Conservation (phyloP, 2,888 invertebrate species). For the Bruchidius siliquastri region DNA sequence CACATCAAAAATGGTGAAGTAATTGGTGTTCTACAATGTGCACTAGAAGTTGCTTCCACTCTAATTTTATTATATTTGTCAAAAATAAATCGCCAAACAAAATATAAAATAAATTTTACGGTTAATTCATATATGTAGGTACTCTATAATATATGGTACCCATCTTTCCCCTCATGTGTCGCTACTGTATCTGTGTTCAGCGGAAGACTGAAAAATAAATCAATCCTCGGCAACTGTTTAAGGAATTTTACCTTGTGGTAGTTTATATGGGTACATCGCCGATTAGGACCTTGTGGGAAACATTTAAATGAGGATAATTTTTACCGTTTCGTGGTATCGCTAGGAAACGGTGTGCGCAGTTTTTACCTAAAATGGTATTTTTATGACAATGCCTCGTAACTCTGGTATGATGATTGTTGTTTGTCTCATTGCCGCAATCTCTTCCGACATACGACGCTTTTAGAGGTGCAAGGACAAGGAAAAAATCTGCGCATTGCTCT, state of each 20-base stretch:
- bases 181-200: conserved; percentile 4
- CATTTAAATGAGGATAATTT: conserved; percentile 17
- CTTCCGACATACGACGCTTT: background rate
- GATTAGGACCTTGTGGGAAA: conserved; percentile 17
- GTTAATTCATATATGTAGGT: conserved; percentile 2
- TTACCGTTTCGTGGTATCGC: background rate
- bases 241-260: conserved; percentile 34
- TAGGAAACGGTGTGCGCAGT: background rate
- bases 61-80: no score
- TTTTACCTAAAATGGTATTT: background rate
- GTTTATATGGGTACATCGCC: conserved; percentile 6
- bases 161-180: background rate
- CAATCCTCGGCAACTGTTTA: conserved; percentile 27
- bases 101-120: no score
- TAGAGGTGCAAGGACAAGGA: background rate
- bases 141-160: background rate
- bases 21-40: no score
- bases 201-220: conserved; percentile 32
- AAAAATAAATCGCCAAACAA: no score
- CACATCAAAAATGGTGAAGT: no score
- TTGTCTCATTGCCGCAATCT: background rate
- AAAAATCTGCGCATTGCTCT: background rate
- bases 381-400: background rate
- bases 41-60: no score
- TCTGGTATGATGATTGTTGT: background rate